A percentile compares a stretch with the other conserved stretches of the same genome.
These are phyloP conservation scores for Eubasilissa regina DNA, from an alignment of 1,140 invertebrate genomes.

Conservation along the genomic window DNA sequence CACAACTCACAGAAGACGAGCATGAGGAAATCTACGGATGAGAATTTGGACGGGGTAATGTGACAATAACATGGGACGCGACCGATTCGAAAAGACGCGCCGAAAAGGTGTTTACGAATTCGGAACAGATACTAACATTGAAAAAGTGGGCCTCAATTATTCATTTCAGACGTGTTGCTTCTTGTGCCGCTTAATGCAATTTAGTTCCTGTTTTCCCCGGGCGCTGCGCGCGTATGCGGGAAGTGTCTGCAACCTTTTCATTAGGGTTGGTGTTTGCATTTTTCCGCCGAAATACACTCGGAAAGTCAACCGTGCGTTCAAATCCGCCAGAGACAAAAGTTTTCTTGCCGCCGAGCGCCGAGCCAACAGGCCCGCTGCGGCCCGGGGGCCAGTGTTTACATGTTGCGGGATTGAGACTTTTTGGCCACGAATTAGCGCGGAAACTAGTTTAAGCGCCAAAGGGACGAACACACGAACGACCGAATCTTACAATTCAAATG, in stretches of 20 bases:
- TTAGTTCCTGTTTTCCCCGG: constrained; percentile 15
- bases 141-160: constrained; percentile 4
- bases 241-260: constrained; percentile 47
- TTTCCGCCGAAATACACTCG: constrained; percentile 49
- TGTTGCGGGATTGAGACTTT: constrained; percentile 8
- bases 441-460: too few species aligned
- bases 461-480: too few species aligned
- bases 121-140: too few species aligned
- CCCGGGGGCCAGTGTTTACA: background rate
- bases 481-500: too few species aligned
- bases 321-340: constrained; percentile 41
- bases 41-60: too few species aligned
- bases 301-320: constrained; percentile 48
- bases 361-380: background rate
- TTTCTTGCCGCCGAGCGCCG: background rate
- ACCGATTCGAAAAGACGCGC: too few species aligned
- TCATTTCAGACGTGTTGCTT: constrained; percentile 32
- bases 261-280: constrained; percentile 48
- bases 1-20: too few species aligned
- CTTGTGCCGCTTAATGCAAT: constrained; percentile 35
- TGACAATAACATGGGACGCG: too few species aligned
- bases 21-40: too few species aligned
- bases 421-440: background rate
- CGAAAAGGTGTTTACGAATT: too few species aligned
- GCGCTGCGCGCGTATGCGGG: constrained; percentile 21